Base-by-base conservation (phyloP, 2,797 vertebrate genomes). In the Protonibea diacanthus region DNA sequence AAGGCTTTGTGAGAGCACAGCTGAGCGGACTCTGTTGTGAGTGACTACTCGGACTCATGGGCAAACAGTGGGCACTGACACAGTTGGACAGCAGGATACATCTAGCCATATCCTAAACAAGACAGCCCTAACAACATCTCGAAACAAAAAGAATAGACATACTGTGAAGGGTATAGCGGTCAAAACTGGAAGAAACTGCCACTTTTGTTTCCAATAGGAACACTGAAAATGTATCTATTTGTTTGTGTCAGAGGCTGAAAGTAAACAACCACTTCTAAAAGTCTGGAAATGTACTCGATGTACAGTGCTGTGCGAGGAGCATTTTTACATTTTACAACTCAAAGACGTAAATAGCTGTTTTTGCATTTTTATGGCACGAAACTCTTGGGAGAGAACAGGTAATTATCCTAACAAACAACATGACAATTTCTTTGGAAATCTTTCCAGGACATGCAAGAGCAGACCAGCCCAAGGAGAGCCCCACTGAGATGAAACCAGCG, bases 1-100 rank as follows among this genome's bases (percentile, higher is more conserved):
- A 25, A 63, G 83, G 80, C 87, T 88, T 91, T 91, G 90, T 91
- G 81, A 74, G 76, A 59, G 76, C 80, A 81, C 93, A 93, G 92
- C 92, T 90, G 90, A 94, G 86, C 23, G 67, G 86, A 86, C 86
- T 61, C 86, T 61, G 86, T 84, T 85, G 78, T 73, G 81, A 72
- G 79, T 17, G 71, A 72, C 58, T n/a, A 48, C 71, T 83, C 27
- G 72, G 76, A 84, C 89, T 91, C 80, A 84, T 85, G 78, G 84
- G 80, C 82, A 79, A 91, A 81, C 74, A 91, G 80, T 68, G 73
- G 69, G 52, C 69, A 25, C 63, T 82, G 78, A 84, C 76, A 91
- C 77, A 82, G 66, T 62, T 17, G 59, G 72, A 86, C 78, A 85
- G 82, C 74, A 69, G 75, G 72, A 73, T 62, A 73, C 60, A 84